phyloP scores from a whole-genome alignment of 2,888 invertebrate species.

The Neoscelio sp. region DNA sequence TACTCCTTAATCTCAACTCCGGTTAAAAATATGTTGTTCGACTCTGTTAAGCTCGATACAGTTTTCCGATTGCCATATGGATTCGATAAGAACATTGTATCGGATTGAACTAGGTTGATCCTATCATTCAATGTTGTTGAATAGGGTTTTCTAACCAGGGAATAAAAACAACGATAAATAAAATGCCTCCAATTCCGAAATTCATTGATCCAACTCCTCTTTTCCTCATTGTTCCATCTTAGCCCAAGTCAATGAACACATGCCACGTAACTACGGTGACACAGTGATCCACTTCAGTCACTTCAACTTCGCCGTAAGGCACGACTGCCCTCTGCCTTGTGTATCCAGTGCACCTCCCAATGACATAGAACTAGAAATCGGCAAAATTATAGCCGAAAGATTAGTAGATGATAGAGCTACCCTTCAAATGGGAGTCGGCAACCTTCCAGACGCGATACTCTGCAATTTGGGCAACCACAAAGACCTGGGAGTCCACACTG shows the following conservation, averaged over 20 bases:
- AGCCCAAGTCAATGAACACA: slow-evolving; percentile 85
- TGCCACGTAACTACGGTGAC: slow-evolving; percentile 87
- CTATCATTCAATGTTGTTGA: too few species aligned
- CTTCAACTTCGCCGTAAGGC: slow-evolving; percentile 85
- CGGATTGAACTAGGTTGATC: too few species aligned
- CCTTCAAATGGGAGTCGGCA: slow-evolving; percentile 87
- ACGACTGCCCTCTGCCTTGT: slow-evolving; percentile 82
- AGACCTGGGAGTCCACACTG: slow-evolving; percentile 87
- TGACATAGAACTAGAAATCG: slow-evolving; percentile 85
- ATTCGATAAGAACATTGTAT: too few species aligned
- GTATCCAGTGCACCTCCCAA: slow-evolving; percentile 81
- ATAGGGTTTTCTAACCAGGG: too few species aligned
- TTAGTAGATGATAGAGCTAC: slow-evolving; percentile 87
- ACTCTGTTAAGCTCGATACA: too few species aligned
- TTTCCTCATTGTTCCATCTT: too few species aligned
- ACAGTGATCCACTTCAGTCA: slow-evolving; percentile 86
- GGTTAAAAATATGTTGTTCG: too few species aligned
- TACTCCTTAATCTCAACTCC: too few species aligned
- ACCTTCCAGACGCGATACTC: slow-evolving; percentile 87
- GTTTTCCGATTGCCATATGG: too few species aligned
- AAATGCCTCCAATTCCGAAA: background rate
- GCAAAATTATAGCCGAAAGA: slow-evolving; percentile 86
- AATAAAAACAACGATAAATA: too few species aligned
- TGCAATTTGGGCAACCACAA: slow-evolving; percentile 85
- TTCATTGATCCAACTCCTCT: background rate